Base-by-base conservation (phyloP, 2,888 invertebrate species). In the Branchipolynoe longqiensis region DNA sequence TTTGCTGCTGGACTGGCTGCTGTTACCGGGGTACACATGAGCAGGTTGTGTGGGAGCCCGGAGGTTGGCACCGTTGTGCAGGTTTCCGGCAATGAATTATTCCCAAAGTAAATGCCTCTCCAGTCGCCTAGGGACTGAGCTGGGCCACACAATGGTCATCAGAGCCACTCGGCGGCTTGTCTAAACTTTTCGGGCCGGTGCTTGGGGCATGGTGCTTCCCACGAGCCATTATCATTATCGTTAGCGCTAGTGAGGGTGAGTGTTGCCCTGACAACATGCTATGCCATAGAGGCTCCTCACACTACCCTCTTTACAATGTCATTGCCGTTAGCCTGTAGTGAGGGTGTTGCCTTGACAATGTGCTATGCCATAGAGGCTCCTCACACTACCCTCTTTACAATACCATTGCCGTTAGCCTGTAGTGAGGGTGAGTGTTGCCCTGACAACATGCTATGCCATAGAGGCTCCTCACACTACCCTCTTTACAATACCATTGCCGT, bases 111-210 rank as follows among this genome's bases (percentile, higher is more conserved):
- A 78, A 78, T 78, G 78, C 48, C 31, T 25, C 48, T 4, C 28
- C 25, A 48, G 78, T 14, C 28, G 78, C 78, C 78, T 78, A 78
- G 78, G 78, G 78, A 78, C 78, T 48, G n/a, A 48, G 25, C 28
- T 4, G 1, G 78, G 48, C 78, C 22, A 12, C 78, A 78, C 78
- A 78, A 78, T 78, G 78, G 78, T 78, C 78, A 48, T 78, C 78
- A 25, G 78, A 48, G 41, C 78, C 78, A 78, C 78, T 78, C 78
- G 78, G 6, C 18, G 54, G 78, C 78, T 78, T 78, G 78, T 78
- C 78, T 78, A 78, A 78, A 78, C 78, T 78, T 78, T 78, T 41
- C 48, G 54, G 78, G 78, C 78, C 48, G 78, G 48, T 78, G 78
- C 78, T 78, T 54, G 28, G 28, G 48, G 48, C 48, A 48, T 28